A percentile compares a stretch with the other conserved stretches of the same genome.
These are phyloP conservation scores for Escarpia spicata DNA, from an alignment of 2,888 invertebrate species.

Conservation along the genomic window DNA sequence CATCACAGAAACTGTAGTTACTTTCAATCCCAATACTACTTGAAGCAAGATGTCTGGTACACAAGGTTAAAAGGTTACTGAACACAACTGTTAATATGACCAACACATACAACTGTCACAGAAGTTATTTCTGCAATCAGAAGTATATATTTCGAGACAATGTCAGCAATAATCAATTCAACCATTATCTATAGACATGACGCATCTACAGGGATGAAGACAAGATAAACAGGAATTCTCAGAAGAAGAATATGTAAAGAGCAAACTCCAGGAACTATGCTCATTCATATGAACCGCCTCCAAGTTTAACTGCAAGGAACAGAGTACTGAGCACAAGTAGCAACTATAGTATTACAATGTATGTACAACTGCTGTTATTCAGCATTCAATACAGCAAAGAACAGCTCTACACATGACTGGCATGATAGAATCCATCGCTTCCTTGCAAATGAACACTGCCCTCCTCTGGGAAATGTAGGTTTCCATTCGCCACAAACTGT, in stretches of 20 bases:
- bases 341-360: background rate
- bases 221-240: too few relatives aligned
- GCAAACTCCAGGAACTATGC: background rate
- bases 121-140: background rate
- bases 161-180: background rate
- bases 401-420: background rate
- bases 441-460: background rate
- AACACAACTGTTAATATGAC: background rate
- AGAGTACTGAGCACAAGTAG: background rate
- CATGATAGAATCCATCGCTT: background rate
- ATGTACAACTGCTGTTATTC: background rate
- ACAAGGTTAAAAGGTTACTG: background rate
- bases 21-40: background rate
- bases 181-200: background rate
- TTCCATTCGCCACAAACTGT: background rate
- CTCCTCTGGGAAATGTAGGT: constrained; percentile 3
- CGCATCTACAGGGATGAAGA: too few relatives aligned
- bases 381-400: background rate
- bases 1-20: background rate
- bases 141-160: background rate
- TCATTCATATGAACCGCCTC: background rate
- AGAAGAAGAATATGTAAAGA: background rate
- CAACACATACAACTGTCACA: background rate
- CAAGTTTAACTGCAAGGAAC: background rate
- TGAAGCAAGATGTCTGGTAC: background rate